Evolutionary conservation across 2,797 vertebrate species (phyloP).

Genomic region (Crenichthys baileyi): DNA sequence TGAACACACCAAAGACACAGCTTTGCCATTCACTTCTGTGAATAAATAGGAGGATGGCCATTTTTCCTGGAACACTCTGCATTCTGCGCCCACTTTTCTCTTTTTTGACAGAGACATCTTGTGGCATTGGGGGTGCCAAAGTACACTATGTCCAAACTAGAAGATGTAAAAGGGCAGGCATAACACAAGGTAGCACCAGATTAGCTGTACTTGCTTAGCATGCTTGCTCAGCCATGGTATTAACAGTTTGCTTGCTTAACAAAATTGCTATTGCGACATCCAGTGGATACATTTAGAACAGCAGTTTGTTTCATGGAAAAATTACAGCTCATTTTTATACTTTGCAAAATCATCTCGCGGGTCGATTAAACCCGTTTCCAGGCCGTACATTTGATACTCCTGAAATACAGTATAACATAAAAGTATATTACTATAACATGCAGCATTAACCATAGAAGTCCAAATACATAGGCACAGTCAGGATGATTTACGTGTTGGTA

Average conservation of each 20-base stretch:
- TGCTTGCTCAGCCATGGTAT: slow-evolving; percentile 1
- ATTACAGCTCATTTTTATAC: slow-evolving; percentile 4
- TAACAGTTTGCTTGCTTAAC: slow-evolving; percentile 9
- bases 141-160: background rate
- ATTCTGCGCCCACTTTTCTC: background rate
- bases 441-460: no score
- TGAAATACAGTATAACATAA: no score
- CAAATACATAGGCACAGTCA: no score
- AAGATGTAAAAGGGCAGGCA: background rate
- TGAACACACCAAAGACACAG: no score
- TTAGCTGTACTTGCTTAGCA: background rate
- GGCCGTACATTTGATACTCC: no score
- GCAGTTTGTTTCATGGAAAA: slow-evolving; percentile 8
- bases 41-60: no score
- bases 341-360: slow-evolving; percentile 5
- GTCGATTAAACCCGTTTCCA: no score
- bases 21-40: no score
- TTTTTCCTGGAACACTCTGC: background rate
- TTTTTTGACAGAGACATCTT: no score
- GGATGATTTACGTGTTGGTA: no score
- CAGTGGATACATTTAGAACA: slow-evolving; percentile 11
- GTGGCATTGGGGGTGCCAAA: background rate
- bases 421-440: no score
- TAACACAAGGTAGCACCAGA: no score
- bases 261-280: slow-evolving; percentile 5